phyloP scores from a whole-genome alignment of 2,888 invertebrate species.

The Diplazon laetatorius region DNA sequence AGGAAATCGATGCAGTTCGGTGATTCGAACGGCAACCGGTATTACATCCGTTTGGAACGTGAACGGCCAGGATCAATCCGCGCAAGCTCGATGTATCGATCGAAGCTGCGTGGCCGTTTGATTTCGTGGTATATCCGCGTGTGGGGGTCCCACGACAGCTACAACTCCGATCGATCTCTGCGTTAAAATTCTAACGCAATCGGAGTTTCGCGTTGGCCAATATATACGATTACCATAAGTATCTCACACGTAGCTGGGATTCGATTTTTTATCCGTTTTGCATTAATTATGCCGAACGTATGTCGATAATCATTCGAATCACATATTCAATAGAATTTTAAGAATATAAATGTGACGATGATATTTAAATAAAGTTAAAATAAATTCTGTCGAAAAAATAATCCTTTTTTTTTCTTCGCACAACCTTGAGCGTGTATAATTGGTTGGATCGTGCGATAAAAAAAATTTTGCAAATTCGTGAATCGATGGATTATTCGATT shows the following conservation, averaged over 20 bases:
- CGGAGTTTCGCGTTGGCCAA: slow-evolving; percentile 12
- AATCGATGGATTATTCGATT: no score
- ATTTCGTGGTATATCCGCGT: not conserved
- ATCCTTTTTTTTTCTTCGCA: no score
- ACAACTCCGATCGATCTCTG: slow-evolving; percentile 6
- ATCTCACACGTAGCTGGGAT: not conserved
- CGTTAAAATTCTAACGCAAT: slow-evolving; percentile 17
- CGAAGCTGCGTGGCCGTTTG: not conserved
- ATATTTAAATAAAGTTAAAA: no score
- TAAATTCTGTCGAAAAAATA: no score
- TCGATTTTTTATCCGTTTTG: not conserved
- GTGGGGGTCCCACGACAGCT: not conserved
- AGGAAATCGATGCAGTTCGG: slow-evolving; percentile 3
- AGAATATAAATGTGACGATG: no score
- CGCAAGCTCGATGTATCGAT: not conserved
- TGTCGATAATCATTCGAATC: no score
- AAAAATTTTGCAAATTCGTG: no score
- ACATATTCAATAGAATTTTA: no score
- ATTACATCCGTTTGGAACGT: not conserved
- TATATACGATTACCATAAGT: slow-evolving; percentile 4
- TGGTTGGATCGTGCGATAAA: no score
- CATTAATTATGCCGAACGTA: no score
- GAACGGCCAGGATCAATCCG: not conserved
- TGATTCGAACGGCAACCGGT: not conserved
- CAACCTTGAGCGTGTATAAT: no score